phyloP scores from a whole-genome alignment of 2,888 invertebrate genomes.

The Hypomecis punctinalis region DNA sequence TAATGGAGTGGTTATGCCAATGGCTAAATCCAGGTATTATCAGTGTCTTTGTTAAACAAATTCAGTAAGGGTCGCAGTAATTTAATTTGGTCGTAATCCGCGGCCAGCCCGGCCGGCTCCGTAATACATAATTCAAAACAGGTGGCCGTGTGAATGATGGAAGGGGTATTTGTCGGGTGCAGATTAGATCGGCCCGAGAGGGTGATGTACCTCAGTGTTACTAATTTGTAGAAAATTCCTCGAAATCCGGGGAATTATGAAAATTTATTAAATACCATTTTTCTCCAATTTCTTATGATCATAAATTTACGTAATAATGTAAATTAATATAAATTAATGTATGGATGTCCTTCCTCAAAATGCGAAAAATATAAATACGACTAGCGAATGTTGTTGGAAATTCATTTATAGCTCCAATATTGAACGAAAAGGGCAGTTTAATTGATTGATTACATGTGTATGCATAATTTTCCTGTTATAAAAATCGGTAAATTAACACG shows the following conservation, averaged over 20 bases:
- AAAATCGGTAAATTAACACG: too few species aligned
- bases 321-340: too few species aligned
- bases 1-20: neutral
- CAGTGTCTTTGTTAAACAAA: slow-evolving; percentile 37
- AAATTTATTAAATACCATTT: too few species aligned
- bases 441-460: too few species aligned
- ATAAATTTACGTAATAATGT: too few species aligned
- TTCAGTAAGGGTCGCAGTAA: slow-evolving; percentile 41
- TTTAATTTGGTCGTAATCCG: slow-evolving; percentile 36
- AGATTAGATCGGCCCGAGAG: slow-evolving; percentile 6
- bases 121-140: slow-evolving; percentile 61
- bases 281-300: too few species aligned
- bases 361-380: too few species aligned
- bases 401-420: too few species aligned
- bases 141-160: slow-evolving; percentile 46
- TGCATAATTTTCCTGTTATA: too few species aligned
- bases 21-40: slow-evolving; percentile 23
- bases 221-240: neutral
- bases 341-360: too few species aligned
- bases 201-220: neutral
- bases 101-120: slow-evolving; percentile 34
- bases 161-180: slow-evolving; percentile 35
- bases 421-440: too few species aligned
- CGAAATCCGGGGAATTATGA: neutral
- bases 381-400: too few species aligned